These are phyloP conservation scores for Jordanella pulchra DNA, from an alignment of 2,797 vertebrate genomes.

Conservation along the genomic window DNA sequence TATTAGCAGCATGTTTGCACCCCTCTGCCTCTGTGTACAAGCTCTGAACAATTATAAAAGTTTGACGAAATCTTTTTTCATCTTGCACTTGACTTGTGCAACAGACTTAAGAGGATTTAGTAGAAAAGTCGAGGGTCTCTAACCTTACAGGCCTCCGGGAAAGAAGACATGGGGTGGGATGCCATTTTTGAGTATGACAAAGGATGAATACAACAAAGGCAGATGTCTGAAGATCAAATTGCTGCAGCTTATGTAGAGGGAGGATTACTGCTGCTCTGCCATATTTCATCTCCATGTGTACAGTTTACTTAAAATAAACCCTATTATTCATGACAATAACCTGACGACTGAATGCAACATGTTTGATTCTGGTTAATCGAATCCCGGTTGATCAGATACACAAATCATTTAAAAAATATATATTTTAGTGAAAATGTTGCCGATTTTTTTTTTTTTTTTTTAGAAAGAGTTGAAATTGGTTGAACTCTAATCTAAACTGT, in stretches of 20 bases:
- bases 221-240: conserved; percentile 14
- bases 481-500: background rate
- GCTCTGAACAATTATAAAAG: too few relatives aligned
- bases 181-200: background rate
- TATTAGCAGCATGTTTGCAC: too few relatives aligned
- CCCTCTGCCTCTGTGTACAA: too few relatives aligned
- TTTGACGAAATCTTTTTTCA: background rate
- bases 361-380: conserved; percentile 54
- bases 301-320: conserved; percentile 26
- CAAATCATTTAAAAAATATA: conserved; percentile 38
- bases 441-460: background rate
- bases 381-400: conserved; percentile 33
- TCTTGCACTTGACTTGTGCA: conserved; percentile 33
- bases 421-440: background rate
- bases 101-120: conserved; percentile 11
- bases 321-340: conserved; percentile 11
- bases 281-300: conserved; percentile 29
- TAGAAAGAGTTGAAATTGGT: background rate
- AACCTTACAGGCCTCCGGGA: background rate
- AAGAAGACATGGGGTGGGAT: background rate
- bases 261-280: conserved; percentile 20
- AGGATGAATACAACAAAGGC: conserved; percentile 10
- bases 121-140: background rate
- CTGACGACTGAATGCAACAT: conserved; percentile 21
- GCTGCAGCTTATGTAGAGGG: conserved; percentile 10